Percentiles rank a stretch among this genome's conserved stretches.
These are phyloP conservation scores for Eristalis intricaria DNA, from an alignment of 2,888 invertebrate genomes.

Conservation along the genomic window DNA sequence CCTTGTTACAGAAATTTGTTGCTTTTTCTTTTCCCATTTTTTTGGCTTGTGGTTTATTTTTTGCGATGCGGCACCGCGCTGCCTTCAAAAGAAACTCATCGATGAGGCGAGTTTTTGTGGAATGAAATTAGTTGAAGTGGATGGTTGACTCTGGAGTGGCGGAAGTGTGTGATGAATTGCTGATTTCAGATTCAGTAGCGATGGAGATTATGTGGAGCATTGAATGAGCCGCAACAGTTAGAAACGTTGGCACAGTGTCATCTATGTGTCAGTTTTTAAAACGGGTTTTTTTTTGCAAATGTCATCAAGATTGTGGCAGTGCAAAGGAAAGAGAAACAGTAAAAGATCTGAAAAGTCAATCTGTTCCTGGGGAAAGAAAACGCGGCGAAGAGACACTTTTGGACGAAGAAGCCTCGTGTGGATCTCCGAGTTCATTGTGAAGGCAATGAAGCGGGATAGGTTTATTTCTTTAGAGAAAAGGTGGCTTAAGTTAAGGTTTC, in stretches of 20 bases:
- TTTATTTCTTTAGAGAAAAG: too few species aligned
- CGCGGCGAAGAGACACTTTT: too few species aligned
- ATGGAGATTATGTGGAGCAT: neutral
- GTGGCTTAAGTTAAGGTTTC: too few species aligned
- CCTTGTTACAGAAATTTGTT: neutral
- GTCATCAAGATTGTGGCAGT: too few species aligned
- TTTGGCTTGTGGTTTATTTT: neutral
- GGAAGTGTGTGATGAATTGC: neutral
- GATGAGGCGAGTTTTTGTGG: neutral
- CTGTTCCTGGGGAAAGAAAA: too few species aligned
- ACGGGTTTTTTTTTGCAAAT: neutral
- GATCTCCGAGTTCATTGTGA: too few species aligned
- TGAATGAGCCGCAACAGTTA: neutral
- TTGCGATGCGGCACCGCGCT: neutral
- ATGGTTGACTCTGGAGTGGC: neutral
- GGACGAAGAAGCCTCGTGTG: too few species aligned
- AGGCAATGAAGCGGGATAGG: too few species aligned
- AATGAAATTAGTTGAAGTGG: neutral
- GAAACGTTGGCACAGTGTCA: neutral
- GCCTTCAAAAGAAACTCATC: neutral
- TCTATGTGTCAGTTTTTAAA: neutral
- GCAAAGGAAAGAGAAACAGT: too few species aligned
- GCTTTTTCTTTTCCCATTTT: neutral
- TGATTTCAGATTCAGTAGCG: neutral
- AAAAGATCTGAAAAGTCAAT: too few species aligned